Evolutionary conservation across 2,797 vertebrate species (phyloP).

Genomic region (Pseudotriccus pelzelni): DNA sequence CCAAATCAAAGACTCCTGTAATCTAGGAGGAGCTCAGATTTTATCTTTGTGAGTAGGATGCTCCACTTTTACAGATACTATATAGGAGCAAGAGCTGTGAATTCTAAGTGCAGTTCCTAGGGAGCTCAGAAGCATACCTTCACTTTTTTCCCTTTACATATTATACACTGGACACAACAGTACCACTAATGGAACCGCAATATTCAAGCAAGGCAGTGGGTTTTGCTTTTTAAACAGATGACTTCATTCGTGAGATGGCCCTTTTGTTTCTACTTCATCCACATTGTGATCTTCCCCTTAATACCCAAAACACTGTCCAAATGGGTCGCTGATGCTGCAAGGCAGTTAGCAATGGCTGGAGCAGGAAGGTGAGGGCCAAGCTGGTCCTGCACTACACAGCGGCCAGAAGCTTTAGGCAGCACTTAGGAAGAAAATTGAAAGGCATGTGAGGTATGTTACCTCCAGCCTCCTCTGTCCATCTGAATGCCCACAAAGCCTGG

Average conservation of each 20-base stretch:
- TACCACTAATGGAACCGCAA: neutral
- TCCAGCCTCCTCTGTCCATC: neutral
- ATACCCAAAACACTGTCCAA: neutral
- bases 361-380: neutral
- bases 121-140: neutral
- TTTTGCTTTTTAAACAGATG: neutral
- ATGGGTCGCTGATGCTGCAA: accelerated
- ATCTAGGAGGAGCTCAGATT: neutral
- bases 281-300: neutral
- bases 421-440: neutral
- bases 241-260: neutral
- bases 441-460: accelerated
- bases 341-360: neutral
- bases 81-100: neutral
- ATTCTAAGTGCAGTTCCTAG: neutral
- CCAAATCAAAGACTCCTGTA: neutral
- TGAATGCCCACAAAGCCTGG: neutral
- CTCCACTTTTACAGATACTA: neutral
- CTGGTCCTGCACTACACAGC: neutral
- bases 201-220: neutral
- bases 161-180: neutral
- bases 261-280: neutral
- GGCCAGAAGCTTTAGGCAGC: neutral
- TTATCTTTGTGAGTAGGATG: neutral
- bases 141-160: neutral